Evolutionary conservation across 2,888 invertebrate species (phyloP).

Genomic region (Dastarcus helophoroides): DNA sequence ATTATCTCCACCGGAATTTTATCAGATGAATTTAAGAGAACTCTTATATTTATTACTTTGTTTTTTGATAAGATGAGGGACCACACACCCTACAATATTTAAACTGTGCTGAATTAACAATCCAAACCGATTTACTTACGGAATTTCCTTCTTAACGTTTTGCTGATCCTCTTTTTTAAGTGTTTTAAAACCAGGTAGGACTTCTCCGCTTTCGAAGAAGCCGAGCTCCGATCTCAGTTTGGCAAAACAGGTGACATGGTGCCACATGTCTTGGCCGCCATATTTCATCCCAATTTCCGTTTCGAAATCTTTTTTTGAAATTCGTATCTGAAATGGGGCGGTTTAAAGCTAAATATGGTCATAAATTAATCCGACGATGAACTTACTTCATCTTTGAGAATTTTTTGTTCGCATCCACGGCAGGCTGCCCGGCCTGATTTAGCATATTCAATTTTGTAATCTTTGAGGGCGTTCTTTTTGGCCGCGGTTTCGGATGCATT

Average conservation of each 20-base stretch:
- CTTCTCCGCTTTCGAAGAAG: conserved; percentile 60
- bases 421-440: conserved; percentile 75
- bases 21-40: neutral
- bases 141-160: conserved; percentile 49
- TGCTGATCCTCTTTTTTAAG: conserved; percentile 62
- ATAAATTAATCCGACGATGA: no score
- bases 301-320: conserved; percentile 78
- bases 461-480: conserved; percentile 40
- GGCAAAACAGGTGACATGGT: conserved; percentile 85
- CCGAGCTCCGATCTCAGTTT: conserved; percentile 59
- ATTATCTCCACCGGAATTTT: neutral
- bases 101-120: no score
- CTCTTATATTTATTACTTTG: neutral
- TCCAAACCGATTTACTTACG: no score
- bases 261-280: conserved; percentile 80
- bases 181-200: conserved; percentile 62
- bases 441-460: conserved; percentile 74
- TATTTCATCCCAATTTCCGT: conserved; percentile 67
- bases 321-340: conserved; percentile 41
- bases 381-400: conserved; percentile 55
- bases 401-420: conserved; percentile 73
- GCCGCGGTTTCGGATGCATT: conserved; percentile 23
- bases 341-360: conserved; percentile 1
- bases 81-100: no score
- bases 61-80: no score